phyloP scores from a whole-genome alignment of 2,888 invertebrate species.

The Ormyrus thymus region DNA sequence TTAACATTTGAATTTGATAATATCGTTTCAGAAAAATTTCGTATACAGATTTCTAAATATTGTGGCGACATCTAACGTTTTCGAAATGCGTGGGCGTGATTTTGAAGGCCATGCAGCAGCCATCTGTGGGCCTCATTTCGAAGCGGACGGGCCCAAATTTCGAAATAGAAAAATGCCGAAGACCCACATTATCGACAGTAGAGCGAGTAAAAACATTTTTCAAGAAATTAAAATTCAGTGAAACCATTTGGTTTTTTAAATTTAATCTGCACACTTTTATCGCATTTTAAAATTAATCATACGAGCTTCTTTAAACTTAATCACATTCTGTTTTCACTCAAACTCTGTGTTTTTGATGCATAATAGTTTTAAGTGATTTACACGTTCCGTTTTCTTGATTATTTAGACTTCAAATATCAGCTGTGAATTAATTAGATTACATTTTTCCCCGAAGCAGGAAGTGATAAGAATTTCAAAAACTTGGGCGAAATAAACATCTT shows the following conservation, averaged over 20 bases:
- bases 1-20: too few species aligned
- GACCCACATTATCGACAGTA: conserved; percentile 45
- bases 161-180: neutral
- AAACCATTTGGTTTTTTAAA: too few species aligned
- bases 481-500: too few species aligned
- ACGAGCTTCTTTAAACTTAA: neutral
- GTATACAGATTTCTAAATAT: neutral
- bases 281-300: neutral
- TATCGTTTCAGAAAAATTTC: too few species aligned
- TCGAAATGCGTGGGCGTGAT: neutral
- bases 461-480: too few species aligned
- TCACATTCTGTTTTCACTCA: too few species aligned
- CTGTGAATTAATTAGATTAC: too few species aligned
- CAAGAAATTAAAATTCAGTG: neutral
- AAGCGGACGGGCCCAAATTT: conserved; percentile 40
- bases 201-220: conserved; percentile 6
- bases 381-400: too few species aligned
- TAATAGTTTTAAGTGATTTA: too few species aligned
- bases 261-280: neutral
- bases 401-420: too few species aligned
- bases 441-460: too few species aligned
- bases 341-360: too few species aligned
- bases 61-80: conserved; percentile 49
- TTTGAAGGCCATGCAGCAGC: conserved; percentile 30
- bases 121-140: conserved; percentile 45